Conservation (phyloP, 1,140 invertebrate genomes). For the Aphidius ervi region DNA sequence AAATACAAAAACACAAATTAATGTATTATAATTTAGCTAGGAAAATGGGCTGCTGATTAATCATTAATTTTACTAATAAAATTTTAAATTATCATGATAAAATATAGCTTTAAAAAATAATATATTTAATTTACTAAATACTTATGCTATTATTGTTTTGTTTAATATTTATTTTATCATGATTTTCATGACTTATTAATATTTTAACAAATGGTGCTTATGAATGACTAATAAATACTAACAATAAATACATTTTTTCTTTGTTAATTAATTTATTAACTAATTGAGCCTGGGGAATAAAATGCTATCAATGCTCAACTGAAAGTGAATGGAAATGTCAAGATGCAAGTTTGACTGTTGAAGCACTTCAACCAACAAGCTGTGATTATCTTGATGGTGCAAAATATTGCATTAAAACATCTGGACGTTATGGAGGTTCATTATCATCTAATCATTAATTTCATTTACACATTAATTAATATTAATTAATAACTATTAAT, state of each 20-base stretch:
- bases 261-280: slow-evolving; percentile 15
- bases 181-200: too few relatives aligned
- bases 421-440: slow-evolving; percentile 56
- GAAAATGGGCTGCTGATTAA: too few relatives aligned
- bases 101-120: too few relatives aligned
- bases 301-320: slow-evolving; percentile 81
- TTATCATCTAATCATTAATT: slow-evolving; percentile 16
- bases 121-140: too few relatives aligned
- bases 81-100: too few relatives aligned
- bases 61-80: too few relatives aligned
- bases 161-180: too few relatives aligned
- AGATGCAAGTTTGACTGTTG: slow-evolving; percentile 65
- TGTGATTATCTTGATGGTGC: slow-evolving; percentile 78
- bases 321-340: slow-evolving; percentile 69
- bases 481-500: slow-evolving; percentile 34
- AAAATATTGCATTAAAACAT: slow-evolving; percentile 81
- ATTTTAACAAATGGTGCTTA: too few relatives aligned
- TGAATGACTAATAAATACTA: slow-evolving; percentile 5
- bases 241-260: neutral
- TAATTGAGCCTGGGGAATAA: slow-evolving; percentile 56
- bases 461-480: neutral
- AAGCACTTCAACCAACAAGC: slow-evolving; percentile 57
- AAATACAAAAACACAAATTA: neutral
- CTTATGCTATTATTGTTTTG: too few relatives aligned
- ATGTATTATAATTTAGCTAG: too few relatives aligned